Evolutionary conservation across 2,797 vertebrate genomes (phyloP).

Genomic region (Clamator glandarius): DNA sequence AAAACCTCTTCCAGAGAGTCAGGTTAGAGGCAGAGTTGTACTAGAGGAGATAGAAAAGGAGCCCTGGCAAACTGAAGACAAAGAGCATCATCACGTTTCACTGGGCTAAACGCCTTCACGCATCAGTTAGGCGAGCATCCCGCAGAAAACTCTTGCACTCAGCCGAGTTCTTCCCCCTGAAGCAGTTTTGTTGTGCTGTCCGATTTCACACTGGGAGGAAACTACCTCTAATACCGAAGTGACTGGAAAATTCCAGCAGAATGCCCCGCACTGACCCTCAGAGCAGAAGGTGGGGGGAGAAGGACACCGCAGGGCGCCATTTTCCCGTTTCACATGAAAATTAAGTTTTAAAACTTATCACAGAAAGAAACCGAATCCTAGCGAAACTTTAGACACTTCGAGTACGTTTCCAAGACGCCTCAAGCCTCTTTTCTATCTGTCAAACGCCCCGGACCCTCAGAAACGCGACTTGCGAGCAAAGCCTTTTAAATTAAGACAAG

Average conservation of each 20-base stretch:
- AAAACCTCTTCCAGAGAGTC: neutral
- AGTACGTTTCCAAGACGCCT: neutral
- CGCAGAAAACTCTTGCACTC: neutral
- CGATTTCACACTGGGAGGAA: neutral
- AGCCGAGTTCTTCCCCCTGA: neutral
- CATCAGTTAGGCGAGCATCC: neutral
- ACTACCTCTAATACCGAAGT: neutral
- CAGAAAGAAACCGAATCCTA: neutral
- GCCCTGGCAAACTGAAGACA: neutral
- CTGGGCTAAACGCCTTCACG: neutral
- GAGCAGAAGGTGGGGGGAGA: neutral
- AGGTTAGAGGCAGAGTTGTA: neutral
- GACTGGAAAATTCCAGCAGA: constrained; percentile 56
- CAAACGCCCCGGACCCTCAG: neutral
- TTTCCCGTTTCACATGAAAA: constrained; percentile 41
- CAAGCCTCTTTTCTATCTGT: neutral
- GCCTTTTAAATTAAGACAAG: neutral
- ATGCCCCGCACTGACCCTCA: neutral
- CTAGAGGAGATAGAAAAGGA: neutral
- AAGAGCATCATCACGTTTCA: neutral
- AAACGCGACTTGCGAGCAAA: neutral
- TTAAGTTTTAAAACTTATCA: neutral
- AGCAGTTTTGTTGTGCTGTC: neutral
- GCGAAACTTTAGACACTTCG: neutral
- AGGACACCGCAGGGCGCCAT: neutral